A percentile compares a stretch with the other conserved stretches of the same genome.
Evolutionary conservation across 2,797 vertebrate species (phyloP).

Genomic region (Acropternis orthonyx): DNA sequence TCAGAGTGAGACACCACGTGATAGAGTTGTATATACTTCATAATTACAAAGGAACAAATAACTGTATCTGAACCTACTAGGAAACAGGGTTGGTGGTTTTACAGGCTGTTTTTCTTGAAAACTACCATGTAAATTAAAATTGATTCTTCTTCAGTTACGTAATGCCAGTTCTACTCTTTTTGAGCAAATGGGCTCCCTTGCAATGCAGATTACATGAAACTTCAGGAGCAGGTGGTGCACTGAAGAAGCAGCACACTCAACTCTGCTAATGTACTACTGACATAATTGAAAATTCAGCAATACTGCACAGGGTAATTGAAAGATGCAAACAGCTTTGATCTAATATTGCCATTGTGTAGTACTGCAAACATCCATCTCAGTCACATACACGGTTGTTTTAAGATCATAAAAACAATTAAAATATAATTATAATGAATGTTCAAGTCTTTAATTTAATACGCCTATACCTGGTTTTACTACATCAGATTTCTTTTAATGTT

Average conservation of each 20-base stretch:
- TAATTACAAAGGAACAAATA: neutral
- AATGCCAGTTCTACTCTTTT: neutral
- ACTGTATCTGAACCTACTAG: neutral
- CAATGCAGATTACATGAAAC: neutral
- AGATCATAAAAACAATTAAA: conserved; percentile 27
- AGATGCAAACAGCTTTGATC: neutral
- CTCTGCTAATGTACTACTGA: neutral
- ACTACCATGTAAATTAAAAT: neutral
- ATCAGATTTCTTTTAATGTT: conserved; percentile 5
- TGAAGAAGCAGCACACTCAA: neutral
- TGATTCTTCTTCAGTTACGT: neutral
- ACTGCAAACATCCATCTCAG: neutral
- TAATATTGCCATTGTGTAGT: conserved; percentile 5
- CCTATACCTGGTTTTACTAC: conserved; percentile 7
- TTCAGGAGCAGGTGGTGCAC: neutral
- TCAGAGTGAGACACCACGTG: neutral
- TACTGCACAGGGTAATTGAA: neutral
- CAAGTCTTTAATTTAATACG: conserved; percentile 15
- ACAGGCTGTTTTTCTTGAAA: neutral
- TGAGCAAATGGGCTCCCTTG: neutral
- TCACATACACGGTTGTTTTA: neutral
- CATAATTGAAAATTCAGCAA: neutral
- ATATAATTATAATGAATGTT: conserved; percentile 6
- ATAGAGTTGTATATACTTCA: neutral
- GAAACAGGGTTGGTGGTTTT: neutral